Evolutionary conservation across 2,797 vertebrate genomes (phyloP), one percentile per base, ranked within the genome.

Genomic region (Gorsachius magnificus): DNA sequence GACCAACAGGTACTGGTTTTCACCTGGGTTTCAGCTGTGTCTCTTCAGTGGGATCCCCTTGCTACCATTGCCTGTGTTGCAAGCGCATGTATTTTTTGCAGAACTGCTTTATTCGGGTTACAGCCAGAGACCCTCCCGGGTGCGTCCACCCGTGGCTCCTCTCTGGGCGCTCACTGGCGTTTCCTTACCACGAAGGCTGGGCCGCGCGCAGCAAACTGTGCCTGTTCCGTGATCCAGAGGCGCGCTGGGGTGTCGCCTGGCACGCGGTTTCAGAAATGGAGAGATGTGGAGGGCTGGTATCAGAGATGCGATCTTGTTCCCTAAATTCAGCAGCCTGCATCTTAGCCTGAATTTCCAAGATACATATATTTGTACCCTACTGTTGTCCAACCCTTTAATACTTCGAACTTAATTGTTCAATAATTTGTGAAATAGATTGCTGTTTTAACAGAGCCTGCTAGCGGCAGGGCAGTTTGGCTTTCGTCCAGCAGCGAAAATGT

Each of bases 391-490:
- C 38, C 14, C 38, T 84, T 79, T 50, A 69, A 11, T 84, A 11
- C 29, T 87, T 71, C 36, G 58, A 28, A 24, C 19, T 91, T 78
- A 25, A 9, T 60, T 83, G 81, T 95, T 81, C 36, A 87, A 28
- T 76, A 93, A 74, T 93, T 75, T 57, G 45, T 95, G n/a, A 85
- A 87, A 89, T 45, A 51, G 60, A 84, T 96, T 95, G 94, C 70
- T 28, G 51, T 89, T 92, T 91, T 95, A 87, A 90, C 46, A 28
- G 79, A 95, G 56, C 45, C 78, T 53, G 31, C 33, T 63, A 48
- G 35, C 7, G 24, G 48, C 87, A 90, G 38, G 61, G 46, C 43
- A 71, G 29, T 63, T 83, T 64, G 65, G 43, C 29, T 45, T 80
- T 75, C 75, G 60, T 87, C 82, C 29, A 35, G 70, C 60, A 65